Percentiles rank a stretch among this genome's conserved stretches.
Conservation (phyloP, 2,888 invertebrate genomes). For the Philaethria dido region DNA sequence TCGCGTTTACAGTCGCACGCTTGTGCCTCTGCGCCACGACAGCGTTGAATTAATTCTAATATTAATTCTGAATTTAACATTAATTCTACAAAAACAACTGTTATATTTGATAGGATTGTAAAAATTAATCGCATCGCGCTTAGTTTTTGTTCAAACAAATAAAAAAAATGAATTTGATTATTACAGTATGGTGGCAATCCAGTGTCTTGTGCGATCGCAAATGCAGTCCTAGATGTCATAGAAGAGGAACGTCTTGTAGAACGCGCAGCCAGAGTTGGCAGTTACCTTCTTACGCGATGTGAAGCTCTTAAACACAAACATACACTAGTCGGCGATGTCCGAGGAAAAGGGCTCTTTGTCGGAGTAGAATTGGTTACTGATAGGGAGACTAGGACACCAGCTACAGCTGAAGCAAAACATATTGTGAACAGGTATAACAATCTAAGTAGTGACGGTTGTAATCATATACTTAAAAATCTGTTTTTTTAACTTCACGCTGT, state of each 20-base stretch:
- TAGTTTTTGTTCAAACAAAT: neutral
- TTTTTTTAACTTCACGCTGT: no score
- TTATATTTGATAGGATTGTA: conserved; percentile 16
- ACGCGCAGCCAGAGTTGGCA: conserved; percentile 92
- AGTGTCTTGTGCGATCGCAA: conserved; percentile 98
- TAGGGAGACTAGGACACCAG: conserved; percentile 89
- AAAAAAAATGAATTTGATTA: neutral
- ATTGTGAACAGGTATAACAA: conserved; percentile 85
- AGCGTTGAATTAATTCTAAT: no score
- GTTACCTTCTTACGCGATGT: conserved; percentile 88
- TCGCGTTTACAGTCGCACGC: no score
- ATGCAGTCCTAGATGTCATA: conserved; percentile 96
- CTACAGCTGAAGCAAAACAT: conserved; percentile 91
- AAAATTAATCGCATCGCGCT: neutral
- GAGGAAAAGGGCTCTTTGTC: conserved; percentile 97
- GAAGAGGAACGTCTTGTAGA: conserved; percentile 93
- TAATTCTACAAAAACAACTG: no score
- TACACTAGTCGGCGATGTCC: conserved; percentile 92
- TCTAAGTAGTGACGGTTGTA: no score
- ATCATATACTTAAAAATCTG: no score
- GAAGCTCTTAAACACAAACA: conserved; percentile 89
- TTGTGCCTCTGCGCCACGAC: no score
- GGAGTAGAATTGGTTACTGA: conserved; percentile 96
- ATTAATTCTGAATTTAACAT: no score
- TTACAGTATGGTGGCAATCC: conserved; percentile 98